Evolutionary conservation across 2,888 invertebrate genomes (phyloP), one percentile per base, ranked within the genome.

Genomic region (Stenichneumon culpator): DNA sequence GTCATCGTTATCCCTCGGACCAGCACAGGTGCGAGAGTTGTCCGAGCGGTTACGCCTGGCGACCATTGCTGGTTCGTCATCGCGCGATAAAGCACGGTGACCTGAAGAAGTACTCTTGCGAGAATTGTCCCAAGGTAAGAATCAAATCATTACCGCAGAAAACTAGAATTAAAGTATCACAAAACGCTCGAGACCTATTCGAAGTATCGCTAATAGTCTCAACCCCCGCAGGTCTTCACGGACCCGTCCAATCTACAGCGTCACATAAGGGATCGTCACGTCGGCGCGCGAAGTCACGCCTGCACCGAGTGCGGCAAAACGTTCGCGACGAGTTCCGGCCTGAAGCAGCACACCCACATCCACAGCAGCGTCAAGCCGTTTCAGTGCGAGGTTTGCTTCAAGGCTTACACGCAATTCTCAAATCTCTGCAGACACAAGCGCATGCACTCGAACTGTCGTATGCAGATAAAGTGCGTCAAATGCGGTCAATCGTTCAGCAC

Each of bases 391-490:
- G 98, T 99, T 89, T 99, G 99, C 95, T 97, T 97, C 93, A 99
- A 99, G 95, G 97, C 99, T 11, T 99, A 99, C 95, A 99, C 99
- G 3, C 99, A 99, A 95, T 99, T 99, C 94, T 99, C 99, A 54
- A 99, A 99, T 94, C 95, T 99, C 92, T 99, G 99, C 93, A 97
- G 99, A n/a, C 99, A 99, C 95, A 99, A 98, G 93, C 98, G 99
- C 82, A 99, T 99, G 98, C 99, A 99, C 95, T 97, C 97, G 78
- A 97, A 98, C 93, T 99, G 99, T 94, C 97, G 98, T 91, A 97
- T 97, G 94, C 97, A 97, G 93, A 98, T 98, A 92, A 98, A 98
- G 95, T 99, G 99, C 95, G 96, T 96, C 91, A 98, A 99, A 96
- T 99, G 99, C 93, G 97, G 97, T 36, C 98, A 99, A 93, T 97